Base-by-base conservation (phyloP, 1,140 invertebrate species). In the Lucilia cuprina region DNA sequence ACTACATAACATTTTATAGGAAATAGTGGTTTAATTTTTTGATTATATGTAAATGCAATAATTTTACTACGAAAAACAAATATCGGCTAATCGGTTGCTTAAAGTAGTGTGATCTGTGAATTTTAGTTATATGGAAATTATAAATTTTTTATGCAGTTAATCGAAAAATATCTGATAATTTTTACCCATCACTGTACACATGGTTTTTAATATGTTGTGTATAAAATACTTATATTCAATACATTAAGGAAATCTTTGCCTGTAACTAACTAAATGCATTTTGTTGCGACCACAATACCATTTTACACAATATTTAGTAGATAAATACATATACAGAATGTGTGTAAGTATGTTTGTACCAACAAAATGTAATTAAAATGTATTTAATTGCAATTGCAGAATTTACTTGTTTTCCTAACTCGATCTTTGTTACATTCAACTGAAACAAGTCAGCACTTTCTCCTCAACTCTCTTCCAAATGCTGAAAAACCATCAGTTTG, bases 381-480 rank as follows among this genome's bases (percentile, higher is more conserved):
- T 21, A 70, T 70, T 70, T 70, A 70, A 70, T 70, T 70, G 65
- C 65, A 70, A 70, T 70, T 70, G 65, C 25, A 70, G n/a, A 70
- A 70, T 70, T 70, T 70, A 25, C 65, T 70, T 70, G 65, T 70
- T 70, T 70, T 21, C n/a, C 65, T 70, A 25, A 19, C n/a, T 60
- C 55, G 1, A 41, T 60, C 55, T n/a, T 5, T 60, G 14, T 60
- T 60, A 17, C 17, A 17, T n/a, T 60, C 50, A 12, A 60, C 55
- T 17, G 17, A n/a, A n/a, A 60, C 14, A 17, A 60, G 10, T 41
- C 5, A 8, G 41, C 50, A 55, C 17, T 49, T 2, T 5, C 49
- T 49, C 13, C 13, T 49, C 49, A 49, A 55, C 50, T 5, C 9
- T 2, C 17, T 2, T 12, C 50, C 13, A 14, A 5, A 55, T 55